These are phyloP conservation scores for Sebastes matsubarae DNA, from an alignment of 2,797 vertebrate species.

Conservation along the genomic window DNA sequence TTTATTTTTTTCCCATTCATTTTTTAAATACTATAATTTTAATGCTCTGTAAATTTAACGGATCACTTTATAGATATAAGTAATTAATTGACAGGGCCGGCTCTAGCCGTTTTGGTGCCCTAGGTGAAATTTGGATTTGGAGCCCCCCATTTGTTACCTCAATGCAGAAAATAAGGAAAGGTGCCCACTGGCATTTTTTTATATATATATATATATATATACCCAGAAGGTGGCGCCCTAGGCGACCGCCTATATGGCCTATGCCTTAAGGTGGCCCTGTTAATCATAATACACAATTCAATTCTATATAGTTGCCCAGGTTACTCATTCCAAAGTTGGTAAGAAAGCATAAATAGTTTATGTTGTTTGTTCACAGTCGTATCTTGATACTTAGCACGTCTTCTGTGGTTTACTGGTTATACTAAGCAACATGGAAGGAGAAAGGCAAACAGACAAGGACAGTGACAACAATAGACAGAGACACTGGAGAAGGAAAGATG, in stretches of 20 bases:
- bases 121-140: too few relatives aligned
- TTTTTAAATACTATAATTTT: not conserved
- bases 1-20: not conserved
- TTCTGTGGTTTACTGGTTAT: not conserved
- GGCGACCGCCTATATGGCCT: too few relatives aligned
- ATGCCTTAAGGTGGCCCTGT: too few relatives aligned
- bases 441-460: conserved; percentile 45
- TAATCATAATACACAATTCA: not conserved
- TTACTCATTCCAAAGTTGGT: not conserved
- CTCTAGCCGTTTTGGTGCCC: too few relatives aligned
- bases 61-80: not conserved
- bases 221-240: too few relatives aligned
- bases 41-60: not conserved
- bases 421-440: conserved; percentile 10
- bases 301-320: not conserved
- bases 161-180: too few relatives aligned
- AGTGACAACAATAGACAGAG: conserved; percentile 58
- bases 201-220: too few relatives aligned
- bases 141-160: too few relatives aligned
- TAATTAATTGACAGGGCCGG: not conserved
- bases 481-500: conserved; percentile 52
- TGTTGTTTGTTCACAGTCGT: not conserved
- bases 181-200: too few relatives aligned
- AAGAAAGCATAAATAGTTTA: not conserved
- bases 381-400: not conserved